Evolutionary conservation across 2,888 invertebrate species (phyloP).

Genomic region (Cryptocheilus praepositus): DNA sequence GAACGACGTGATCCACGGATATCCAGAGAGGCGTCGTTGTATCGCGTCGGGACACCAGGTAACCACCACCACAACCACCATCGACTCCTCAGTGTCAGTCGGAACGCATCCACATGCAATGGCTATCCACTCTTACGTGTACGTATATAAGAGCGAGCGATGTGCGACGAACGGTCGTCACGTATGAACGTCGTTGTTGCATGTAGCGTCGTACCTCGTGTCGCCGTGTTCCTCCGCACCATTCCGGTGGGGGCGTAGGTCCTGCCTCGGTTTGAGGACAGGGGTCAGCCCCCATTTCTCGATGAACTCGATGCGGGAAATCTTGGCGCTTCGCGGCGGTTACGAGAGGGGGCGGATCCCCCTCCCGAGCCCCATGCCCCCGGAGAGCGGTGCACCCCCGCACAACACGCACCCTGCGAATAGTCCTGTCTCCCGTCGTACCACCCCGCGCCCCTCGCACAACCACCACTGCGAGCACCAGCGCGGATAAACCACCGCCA

Average conservation of each 20-base stretch:
- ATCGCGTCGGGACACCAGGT: background rate
- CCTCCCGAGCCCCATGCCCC: slow-evolving; percentile 80
- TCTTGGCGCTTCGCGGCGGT: slow-evolving; percentile 84
- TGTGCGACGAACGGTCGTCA: background rate
- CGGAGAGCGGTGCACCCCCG: slow-evolving; percentile 69
- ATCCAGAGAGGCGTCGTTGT: slow-evolving; percentile 12
- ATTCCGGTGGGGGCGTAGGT: slow-evolving; percentile 87
- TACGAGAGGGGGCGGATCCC: slow-evolving; percentile 80
- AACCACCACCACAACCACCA: slow-evolving; percentile 4
- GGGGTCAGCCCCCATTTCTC: slow-evolving; percentile 99
- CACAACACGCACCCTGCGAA: slow-evolving; percentile 64
- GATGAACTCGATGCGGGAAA: slow-evolving; percentile 98
- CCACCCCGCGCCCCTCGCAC: slow-evolving; percentile 34
- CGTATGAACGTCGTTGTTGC: background rate
- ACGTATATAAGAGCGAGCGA: slow-evolving; percentile 3
- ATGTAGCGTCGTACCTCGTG: slow-evolving; percentile 78
- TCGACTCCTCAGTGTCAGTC: background rate
- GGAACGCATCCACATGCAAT: slow-evolving; percentile 10
- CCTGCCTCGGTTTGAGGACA: slow-evolving; percentile 97
- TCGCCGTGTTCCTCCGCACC: slow-evolving; percentile 83
- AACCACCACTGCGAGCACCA: slow-evolving; percentile 12
- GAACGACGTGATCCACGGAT: slow-evolving; percentile 20
- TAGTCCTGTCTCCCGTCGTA: slow-evolving; percentile 39
- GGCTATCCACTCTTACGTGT: slow-evolving; percentile 9
- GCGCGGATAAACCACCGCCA: slow-evolving; percentile 1